Evolutionary conservation across 2,888 invertebrate genomes (phyloP).

Genomic region (Diachrysia chrysitis): DNA sequence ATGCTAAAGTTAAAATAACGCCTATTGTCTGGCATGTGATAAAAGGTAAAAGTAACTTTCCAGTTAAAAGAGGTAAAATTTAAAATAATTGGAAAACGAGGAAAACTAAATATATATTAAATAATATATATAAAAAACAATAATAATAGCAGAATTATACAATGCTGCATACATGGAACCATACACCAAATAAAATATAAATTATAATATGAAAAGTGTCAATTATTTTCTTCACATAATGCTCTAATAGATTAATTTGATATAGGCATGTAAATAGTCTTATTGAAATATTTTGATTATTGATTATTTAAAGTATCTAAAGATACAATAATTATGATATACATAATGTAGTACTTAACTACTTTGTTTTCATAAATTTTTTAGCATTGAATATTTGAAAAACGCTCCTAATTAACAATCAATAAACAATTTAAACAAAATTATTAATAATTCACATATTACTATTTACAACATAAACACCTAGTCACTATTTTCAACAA

Average conservation of each 20-base stretch:
- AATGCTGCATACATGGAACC: conserved; percentile 42
- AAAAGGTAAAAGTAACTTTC: background rate
- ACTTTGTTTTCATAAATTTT: background rate
- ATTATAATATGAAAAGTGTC: conserved; percentile 21
- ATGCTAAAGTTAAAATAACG: background rate
- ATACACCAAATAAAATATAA: conserved; percentile 35
- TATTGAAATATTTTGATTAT: background rate
- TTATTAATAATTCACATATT: conserved; percentile 24
- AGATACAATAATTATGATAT: background rate
- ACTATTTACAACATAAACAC: conserved; percentile 42
- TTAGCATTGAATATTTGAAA: conserved; percentile 17
- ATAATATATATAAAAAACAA: conserved; percentile 45
- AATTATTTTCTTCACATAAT: conserved; percentile 13
- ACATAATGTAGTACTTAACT: background rate
- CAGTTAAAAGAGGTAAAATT: conserved; percentile 36
- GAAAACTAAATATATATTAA: conserved; percentile 50
- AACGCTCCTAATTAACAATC: conserved; percentile 11
- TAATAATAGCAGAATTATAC: conserved; percentile 20
- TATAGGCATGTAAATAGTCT: background rate
- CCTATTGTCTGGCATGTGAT: background rate
- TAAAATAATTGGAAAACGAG: conserved; percentile 40
- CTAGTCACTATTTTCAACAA: conserved; percentile 31
- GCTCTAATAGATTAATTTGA: background rate
- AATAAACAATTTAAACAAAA: conserved; percentile 12
- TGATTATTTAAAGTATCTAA: background rate